phyloP scores from a whole-genome alignment of 2,113 vertebrate species.

The Eulemur rufifrons region DNA sequence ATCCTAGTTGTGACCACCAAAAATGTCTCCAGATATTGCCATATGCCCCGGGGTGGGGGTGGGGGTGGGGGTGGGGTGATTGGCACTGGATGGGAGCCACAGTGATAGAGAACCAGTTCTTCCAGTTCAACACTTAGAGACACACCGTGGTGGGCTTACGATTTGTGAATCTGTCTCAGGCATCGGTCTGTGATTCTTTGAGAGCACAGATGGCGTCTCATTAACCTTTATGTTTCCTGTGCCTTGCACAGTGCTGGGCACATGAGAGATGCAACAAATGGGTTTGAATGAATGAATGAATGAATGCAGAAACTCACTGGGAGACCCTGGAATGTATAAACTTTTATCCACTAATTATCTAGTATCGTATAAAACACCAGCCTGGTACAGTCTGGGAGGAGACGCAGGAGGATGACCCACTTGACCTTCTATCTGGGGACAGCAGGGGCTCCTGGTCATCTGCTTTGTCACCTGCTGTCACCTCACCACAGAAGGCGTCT shows the following conservation, averaged over 20 bases:
- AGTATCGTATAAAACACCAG: neutral
- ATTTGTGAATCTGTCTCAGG: neutral
- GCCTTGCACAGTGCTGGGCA: neutral
- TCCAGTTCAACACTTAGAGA: neutral
- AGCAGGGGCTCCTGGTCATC: no score
- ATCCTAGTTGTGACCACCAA: neutral
- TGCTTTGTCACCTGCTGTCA: neutral
- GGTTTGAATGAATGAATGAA: neutral
- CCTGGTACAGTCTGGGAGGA: neutral
- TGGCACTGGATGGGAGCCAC: neutral
- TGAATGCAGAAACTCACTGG: no score
- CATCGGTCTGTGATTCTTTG: neutral
- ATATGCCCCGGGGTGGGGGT: neutral
- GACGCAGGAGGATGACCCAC: neutral
- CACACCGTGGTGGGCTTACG: neutral
- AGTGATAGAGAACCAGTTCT: neutral
- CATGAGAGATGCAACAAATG: neutral
- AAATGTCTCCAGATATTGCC: neutral
- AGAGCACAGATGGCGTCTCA: neutral
- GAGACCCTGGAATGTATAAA: neutral
- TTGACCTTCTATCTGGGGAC: neutral
- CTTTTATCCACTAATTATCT: neutral
- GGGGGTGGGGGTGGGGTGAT: no score
- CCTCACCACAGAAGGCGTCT: fast-evolving
- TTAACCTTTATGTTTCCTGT: neutral